Evolutionary conservation across 2,113 vertebrate genomes (phyloP).

Genomic region (Atrichornis clamosus): DNA sequence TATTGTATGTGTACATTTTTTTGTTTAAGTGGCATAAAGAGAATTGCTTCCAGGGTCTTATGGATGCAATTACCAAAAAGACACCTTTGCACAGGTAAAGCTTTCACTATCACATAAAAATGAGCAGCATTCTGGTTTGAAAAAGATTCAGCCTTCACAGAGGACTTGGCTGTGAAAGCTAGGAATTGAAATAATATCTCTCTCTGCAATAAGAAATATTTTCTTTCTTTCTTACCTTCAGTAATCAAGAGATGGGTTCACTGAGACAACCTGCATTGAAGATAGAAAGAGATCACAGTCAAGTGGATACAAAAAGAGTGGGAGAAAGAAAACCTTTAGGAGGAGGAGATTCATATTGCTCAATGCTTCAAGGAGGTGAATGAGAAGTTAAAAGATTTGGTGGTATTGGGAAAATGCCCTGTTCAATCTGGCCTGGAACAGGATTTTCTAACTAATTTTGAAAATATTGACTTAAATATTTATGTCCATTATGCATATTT

Average conservation of each 20-base stretch:
- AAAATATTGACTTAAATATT: not conserved
- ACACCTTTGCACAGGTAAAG: not conserved
- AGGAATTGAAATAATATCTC: not conserved
- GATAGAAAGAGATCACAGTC: not conserved
- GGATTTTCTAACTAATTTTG: not conserved
- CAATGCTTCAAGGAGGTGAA: not conserved
- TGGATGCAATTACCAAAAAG: not conserved
- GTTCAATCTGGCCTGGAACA: not conserved
- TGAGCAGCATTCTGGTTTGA: not conserved
- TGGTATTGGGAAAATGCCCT: not conserved
- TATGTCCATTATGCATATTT: not conserved
- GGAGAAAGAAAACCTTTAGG: not conserved
- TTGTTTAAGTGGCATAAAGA: not conserved
- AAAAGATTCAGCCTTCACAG: not conserved
- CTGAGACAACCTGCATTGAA: not conserved
- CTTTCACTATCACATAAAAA: not conserved
- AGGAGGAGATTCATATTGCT: not conserved
- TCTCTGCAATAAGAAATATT: not conserved
- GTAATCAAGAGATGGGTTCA: not conserved
- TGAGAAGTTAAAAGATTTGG: not conserved
- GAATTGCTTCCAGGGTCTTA: not conserved
- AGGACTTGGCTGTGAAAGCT: not conserved
- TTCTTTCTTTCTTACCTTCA: not conserved
- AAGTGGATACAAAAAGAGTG: not conserved
- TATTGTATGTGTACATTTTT: not conserved